These are phyloP conservation scores for Ceriagrion tenellum DNA, from an alignment of 2,888 invertebrate genomes.

Conservation along the genomic window DNA sequence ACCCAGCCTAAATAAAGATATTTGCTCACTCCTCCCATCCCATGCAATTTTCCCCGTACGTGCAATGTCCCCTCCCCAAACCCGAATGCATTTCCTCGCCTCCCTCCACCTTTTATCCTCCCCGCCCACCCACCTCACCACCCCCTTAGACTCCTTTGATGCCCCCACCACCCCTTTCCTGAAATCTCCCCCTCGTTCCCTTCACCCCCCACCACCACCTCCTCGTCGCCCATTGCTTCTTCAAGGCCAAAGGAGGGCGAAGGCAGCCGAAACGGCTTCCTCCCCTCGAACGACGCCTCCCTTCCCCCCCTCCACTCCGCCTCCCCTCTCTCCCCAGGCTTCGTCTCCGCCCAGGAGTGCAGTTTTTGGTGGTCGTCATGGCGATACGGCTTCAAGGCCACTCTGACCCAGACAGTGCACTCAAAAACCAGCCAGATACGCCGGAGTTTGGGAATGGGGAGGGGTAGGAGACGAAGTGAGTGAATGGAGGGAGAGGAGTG, in stretches of 20 bases:
- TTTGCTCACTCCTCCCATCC: conserved; percentile 38
- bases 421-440: conserved; percentile 48
- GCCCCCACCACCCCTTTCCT: background rate
- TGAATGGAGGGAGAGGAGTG: background rate
- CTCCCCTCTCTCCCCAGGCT: background rate
- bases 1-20: conserved; percentile 65
- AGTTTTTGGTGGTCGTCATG: conserved; percentile 65
- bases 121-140: background rate
- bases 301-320: background rate
- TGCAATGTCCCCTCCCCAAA: background rate
- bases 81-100: background rate
- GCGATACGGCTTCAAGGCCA: conserved; percentile 52
- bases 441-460: background rate
- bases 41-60: background rate
- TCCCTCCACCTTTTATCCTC: background rate
- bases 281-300: background rate
- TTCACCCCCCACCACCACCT: background rate
- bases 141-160: too few species aligned
- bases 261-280: conserved; percentile 46
- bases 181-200: background rate
- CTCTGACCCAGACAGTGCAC: conserved; percentile 56
- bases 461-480: background rate
- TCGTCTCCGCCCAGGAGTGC: conserved; percentile 42
- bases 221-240: conserved; percentile 7
- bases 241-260: conserved; percentile 59